Evolutionary conservation across 2,888 invertebrate genomes (phyloP), one percentile per base, ranked within the genome.

Genomic region (Myathropa florea): DNA sequence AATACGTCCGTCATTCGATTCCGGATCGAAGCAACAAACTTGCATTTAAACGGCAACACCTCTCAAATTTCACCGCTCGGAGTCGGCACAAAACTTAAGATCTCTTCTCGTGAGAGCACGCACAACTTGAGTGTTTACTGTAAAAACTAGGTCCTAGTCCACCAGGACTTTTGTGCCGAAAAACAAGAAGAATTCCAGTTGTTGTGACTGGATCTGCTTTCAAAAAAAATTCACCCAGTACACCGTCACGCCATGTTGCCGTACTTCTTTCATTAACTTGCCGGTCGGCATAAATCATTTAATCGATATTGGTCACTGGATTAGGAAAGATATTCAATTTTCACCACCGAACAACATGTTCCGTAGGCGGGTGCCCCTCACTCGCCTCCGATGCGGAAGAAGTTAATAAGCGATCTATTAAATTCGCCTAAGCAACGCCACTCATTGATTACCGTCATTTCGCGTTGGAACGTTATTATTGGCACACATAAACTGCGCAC

Each of bases 391-490:
- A 63, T 57, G 36, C 55, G 57, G 64, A 70, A 63, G 68, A 55
- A 55, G 9, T 33, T 24, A 10, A 60, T 46, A 76, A 76, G 65
- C 60, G 59, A 46, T 21, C 18, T 18, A 68, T 67, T 46, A 67
- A 33, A 46, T 24, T 24, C 23, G 18, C 14, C 60, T 21, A 6
- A 61, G 36, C 53, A 70, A 24, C 33, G 10, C 26, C 55, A 57
- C 57, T 57, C 23, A 10, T 21, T 21, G 46, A 77, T 70, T n/a
- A 23, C 68, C 57, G 57, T 78, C 7, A 78, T 71, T 78, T 57
- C 9, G 30, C n/a, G 53, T n/a, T 63, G 23, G 18, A 70, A 21
- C 1, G 14, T 24, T 63, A 63, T 46, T 18, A 70, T 46, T 71
- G 70, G 36, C 70, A 26, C 71, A 78, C 70, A 71, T 70, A 36